Evolutionary conservation across 1,140 invertebrate genomes (phyloP), one percentile per base, ranked within the genome.

Genomic region (Halictus rubicundus): DNA sequence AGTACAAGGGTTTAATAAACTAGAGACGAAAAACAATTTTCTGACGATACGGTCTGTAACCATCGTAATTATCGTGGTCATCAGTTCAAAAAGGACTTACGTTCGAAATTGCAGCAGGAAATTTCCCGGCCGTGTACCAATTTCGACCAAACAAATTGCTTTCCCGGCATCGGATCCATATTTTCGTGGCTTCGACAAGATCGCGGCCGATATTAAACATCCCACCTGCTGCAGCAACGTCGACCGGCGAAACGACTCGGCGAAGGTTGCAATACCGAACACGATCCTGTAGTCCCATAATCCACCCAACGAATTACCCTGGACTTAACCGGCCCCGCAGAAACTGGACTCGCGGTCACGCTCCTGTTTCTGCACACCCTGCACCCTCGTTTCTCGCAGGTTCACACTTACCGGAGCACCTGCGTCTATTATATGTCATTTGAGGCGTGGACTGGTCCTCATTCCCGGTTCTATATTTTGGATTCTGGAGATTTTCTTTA

Each of bases 391-490:
- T 73, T 52, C 59, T 23, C 60, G 60, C 7, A 12, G 71, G 60
- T 32, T 64, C 32, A 19, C 7, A 25, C 16, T 23, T 88, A 80
- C 65, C 74, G 68, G 54, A 80, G 61, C 63, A 63, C 70, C 80
- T 59, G 49, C 59, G 80, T 70, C 78, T 68, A 61, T 78, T 70
- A 39, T 49, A 65, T 69, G 73, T 80, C 80, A 2, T n/a, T 25
- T 76, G 86, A 70, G 21, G 84, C 82, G n/a, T n/a, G n/a, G n/a
- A n/a, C n/a, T n/a, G n/a, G n/a, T n/a, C n/a, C n/a, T n/a, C 64
- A 68, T 60, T 8, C 3, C 37, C 37, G 37, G 37, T 4, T 8
- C 37, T 39, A 4, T 4, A 39, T 39, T 39, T 39, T 39, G 3
- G 37, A 39, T 8, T n/a, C n/a, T n/a, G n/a, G n/a, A n/a, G n/a